These are phyloP conservation scores for Hippoglossus stenolepis DNA, from an alignment of 2,113 vertebrate species.

Conservation along the genomic window DNA sequence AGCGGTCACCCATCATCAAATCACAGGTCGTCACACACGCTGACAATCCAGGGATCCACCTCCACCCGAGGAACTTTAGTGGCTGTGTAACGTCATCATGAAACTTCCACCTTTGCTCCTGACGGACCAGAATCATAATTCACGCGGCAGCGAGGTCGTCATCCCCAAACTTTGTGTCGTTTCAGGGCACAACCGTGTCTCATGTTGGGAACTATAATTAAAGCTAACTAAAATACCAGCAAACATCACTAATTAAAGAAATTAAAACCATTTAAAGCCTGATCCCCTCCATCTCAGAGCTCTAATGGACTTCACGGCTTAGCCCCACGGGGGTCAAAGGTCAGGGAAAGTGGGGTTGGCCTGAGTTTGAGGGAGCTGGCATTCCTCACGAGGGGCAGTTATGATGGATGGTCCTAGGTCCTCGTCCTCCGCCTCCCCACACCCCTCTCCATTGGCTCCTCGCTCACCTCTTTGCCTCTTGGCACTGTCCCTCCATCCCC, in stretches of 20 bases:
- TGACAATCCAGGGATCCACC: not conserved
- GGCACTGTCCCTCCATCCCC: slow-evolving; percentile 69
- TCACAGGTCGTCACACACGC: not conserved
- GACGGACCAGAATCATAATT: not conserved
- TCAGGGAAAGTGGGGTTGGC: slow-evolving; percentile 50
- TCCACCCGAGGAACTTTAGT: not conserved
- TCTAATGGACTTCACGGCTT: slow-evolving; percentile 27
- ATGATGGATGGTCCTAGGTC: slow-evolving; percentile 78
- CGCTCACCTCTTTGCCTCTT: slow-evolving; percentile 73
- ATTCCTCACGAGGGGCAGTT: slow-evolving; percentile 60
- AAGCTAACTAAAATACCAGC: slow-evolving; percentile 5
- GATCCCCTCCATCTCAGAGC: slow-evolving; percentile 8
- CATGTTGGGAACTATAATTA: not conserved
- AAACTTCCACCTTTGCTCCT: not conserved
- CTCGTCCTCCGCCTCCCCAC: slow-evolving; percentile 64
- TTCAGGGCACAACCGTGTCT: not conserved
- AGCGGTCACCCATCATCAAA: not conserved
- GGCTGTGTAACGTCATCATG: not conserved
- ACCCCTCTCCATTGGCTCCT: slow-evolving; percentile 65
- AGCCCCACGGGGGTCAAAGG: slow-evolving; percentile 42
- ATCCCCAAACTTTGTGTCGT: not conserved
- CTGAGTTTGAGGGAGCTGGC: slow-evolving; percentile 59
- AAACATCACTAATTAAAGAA: not conserved
- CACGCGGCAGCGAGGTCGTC: not conserved
- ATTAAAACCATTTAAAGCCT: slow-evolving; percentile 3